Base-by-base conservation (phyloP, 2,113 vertebrate species). In the Montifringilla adamsi region DNA sequence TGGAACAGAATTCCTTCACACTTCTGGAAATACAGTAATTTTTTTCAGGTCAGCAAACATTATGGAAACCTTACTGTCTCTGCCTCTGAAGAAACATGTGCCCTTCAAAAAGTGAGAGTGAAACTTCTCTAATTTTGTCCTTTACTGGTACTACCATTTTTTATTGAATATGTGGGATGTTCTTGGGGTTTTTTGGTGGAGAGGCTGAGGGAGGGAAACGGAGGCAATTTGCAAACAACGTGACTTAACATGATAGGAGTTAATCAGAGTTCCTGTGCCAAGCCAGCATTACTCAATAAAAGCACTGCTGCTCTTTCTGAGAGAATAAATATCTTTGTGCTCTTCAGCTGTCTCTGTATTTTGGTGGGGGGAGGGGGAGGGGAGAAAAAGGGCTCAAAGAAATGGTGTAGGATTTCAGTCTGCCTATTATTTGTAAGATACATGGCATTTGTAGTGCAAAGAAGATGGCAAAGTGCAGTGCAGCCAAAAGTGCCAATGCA, bases 21-120 rank as follows among this genome's bases (percentile, higher is more conserved):
- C n/a, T 90, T 90, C 52, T 85, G 41, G 63, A 95, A 95, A 95
- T 80, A 28, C 15, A 31, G 0, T 15, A 41, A 41, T 59, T 84
- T 72, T 87, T 52, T 95, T 89, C 72, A 91, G 86, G 79, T 90
- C 87, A 93, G 86, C 60, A 94, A 79, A 88, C 41, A 15, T 79
- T 81, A 89, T 66, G 64, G 91, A 94, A 95, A 22, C 78, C 22
- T 72, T 86, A 78, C 62, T 46, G 80, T 87, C 24, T 69, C 33
- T 86, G 33, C 23, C 46, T 89, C 69, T 77, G 49, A 94, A 70
- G 47, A 88, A 81, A 86, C 27, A 20, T 1, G 20, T 67, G 10
- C 64, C 68, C 87, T 90, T 92, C 82, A 86, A 76, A 93, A 62
- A 89, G 43, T 53, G 53, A 93, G 68, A 92, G 73, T 3, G 5